Evolutionary conservation across 2,888 invertebrate species (phyloP).

Genomic region (Apodemia zela): DNA sequence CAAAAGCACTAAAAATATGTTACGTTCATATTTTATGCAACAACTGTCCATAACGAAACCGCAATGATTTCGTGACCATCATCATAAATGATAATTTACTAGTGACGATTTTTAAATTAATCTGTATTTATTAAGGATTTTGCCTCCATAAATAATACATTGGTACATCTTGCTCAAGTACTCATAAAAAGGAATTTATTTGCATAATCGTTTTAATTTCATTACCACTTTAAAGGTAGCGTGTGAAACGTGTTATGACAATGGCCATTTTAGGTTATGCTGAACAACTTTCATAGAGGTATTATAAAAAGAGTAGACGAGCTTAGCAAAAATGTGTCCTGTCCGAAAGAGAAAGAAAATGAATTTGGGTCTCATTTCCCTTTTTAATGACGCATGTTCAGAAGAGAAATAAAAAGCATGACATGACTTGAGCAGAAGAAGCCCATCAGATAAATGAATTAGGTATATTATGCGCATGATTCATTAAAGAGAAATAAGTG

Average conservation of each 20-base stretch:
- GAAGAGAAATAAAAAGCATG: too few species aligned
- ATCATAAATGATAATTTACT: slow-evolving; percentile 12
- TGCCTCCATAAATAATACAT: slow-evolving; percentile 13
- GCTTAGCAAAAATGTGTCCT: too few species aligned
- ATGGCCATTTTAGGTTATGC: slow-evolving; percentile 3
- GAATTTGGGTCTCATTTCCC: too few species aligned
- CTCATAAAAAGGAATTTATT: slow-evolving; percentile 6
- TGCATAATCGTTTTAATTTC: slow-evolving; percentile 13
- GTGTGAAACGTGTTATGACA: slow-evolving; percentile 5
- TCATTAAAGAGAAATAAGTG: too few species aligned
- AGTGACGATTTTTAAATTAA: slow-evolving; percentile 12
- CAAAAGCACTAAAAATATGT: slow-evolving; percentile 19
- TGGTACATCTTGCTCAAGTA: slow-evolving; percentile 15
- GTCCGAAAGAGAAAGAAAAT: too few species aligned
- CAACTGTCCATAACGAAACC: slow-evolving; percentile 47
- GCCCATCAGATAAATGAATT: too few species aligned
- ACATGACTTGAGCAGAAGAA: too few species aligned
- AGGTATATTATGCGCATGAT: too few species aligned
- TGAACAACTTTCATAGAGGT: neutral
- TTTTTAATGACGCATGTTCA: too few species aligned
- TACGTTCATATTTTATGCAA: slow-evolving; percentile 48
- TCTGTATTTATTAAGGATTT: slow-evolving; percentile 14
- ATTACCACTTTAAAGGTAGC: slow-evolving; percentile 2
- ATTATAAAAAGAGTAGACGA: too few species aligned
- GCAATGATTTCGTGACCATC: slow-evolving; percentile 10